Conservation (phyloP, 1,140 invertebrate species). For the Galleria mellonella region DNA sequence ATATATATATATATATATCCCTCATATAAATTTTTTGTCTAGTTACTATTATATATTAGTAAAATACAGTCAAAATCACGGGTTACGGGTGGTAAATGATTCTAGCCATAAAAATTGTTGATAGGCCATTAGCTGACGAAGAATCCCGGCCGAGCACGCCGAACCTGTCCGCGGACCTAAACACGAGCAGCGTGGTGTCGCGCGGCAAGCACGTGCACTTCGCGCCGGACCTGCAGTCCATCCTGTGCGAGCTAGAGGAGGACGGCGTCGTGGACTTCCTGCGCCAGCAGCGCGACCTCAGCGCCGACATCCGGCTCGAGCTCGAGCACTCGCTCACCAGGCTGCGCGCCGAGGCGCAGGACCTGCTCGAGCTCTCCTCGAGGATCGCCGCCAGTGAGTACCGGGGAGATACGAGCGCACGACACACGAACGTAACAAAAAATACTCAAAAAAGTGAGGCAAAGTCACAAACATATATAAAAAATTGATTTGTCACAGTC, state of each 20-base stretch:
- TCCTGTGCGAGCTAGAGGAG: slow-evolving; percentile 77
- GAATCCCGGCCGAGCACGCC: slow-evolving; percentile 30
- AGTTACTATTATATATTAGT: too few relatives aligned
- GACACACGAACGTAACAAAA: too few relatives aligned
- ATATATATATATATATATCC: too few relatives aligned
- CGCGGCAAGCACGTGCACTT: slow-evolving; percentile 78
- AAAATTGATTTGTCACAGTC: too few relatives aligned
- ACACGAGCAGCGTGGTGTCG: slow-evolving; percentile 30
- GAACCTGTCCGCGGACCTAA: slow-evolving; percentile 21
- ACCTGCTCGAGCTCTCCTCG: slow-evolving; percentile 77
- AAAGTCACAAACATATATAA: too few relatives aligned
- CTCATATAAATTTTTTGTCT: too few relatives aligned
- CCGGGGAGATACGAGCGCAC: too few relatives aligned
- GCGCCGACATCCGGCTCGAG: slow-evolving; percentile 76
- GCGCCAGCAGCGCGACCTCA: slow-evolving; percentile 73
- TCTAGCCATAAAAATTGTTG: too few relatives aligned
- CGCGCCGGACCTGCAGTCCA: slow-evolving; percentile 79
- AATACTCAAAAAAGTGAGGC: too few relatives aligned
- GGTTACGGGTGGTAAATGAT: too few relatives aligned
- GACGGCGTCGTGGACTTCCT: slow-evolving; percentile 55
- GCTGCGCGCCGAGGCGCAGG: slow-evolving; percentile 79
- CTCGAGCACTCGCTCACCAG: slow-evolving; percentile 79
- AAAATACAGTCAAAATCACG: too few relatives aligned
- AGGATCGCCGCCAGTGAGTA: slow-evolving; percentile 48
- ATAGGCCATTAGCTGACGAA: slow-evolving; percentile 26